Conservation (phyloP, 2,113 vertebrate genomes). For the Indicator indicator region DNA sequence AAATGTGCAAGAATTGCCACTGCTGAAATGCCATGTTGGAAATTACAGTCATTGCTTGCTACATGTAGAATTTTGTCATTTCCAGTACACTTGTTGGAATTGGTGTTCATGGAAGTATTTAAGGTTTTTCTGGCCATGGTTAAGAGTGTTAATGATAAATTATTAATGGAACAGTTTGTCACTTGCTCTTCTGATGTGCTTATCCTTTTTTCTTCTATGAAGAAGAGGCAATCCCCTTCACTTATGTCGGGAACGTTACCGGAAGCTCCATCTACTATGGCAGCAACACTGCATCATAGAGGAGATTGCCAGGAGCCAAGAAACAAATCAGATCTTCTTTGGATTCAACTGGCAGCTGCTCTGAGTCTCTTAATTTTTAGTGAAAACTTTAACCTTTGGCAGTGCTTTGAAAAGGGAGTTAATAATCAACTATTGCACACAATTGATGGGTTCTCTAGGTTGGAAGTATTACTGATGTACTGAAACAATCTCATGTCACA, state of each 20-base stretch:
- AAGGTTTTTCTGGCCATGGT: neutral
- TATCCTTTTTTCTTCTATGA: constrained; percentile 21
- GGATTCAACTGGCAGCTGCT: constrained; percentile 96
- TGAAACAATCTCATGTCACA: neutral
- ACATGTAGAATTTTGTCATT: neutral
- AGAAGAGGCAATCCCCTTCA: constrained; percentile 92
- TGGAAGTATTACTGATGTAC: neutral
- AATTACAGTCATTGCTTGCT: neutral
- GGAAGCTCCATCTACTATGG: constrained; percentile 93
- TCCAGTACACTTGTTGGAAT: neutral
- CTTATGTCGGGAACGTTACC: constrained; percentile 91
- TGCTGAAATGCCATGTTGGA: neutral
- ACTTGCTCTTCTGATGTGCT: neutral
- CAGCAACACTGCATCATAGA: constrained; percentile 97
- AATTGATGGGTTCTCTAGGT: neutral
- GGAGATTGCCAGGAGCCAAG: constrained; percentile 94
- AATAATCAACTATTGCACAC: neutral
- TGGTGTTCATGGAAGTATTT: neutral
- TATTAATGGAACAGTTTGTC: neutral
- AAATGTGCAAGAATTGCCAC: neutral
- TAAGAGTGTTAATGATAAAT: neutral
- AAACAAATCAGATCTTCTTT: constrained; percentile 91
- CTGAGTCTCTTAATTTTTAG: constrained; percentile 71
- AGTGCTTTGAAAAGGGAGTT: constrained; percentile 34
- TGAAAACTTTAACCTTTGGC: neutral